Conservation (phyloP, 2,113 vertebrate species). For the Bostrychus sinensis region DNA sequence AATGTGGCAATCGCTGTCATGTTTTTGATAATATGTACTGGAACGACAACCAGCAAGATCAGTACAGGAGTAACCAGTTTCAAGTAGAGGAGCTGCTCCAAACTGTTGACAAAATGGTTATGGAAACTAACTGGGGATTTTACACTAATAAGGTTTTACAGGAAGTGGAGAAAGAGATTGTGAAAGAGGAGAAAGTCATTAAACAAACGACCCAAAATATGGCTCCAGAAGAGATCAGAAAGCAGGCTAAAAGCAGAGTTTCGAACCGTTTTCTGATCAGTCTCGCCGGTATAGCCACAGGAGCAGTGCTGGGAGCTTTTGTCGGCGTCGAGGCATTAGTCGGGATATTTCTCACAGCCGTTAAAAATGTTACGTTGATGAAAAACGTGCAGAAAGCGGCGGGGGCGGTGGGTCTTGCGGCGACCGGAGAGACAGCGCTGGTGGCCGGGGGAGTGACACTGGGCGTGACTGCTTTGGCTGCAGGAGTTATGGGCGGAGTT, state of each 20-base stretch:
- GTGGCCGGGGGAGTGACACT: not conserved
- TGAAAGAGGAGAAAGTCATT: not conserved
- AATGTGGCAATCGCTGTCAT: constrained; percentile 47
- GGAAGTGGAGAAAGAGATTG: constrained; percentile 6
- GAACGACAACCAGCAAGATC: constrained; percentile 1
- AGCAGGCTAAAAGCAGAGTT: constrained; percentile 63
- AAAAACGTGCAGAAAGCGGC: rapidly evolving
- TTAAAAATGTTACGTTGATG: rapidly evolving
- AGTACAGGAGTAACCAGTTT: constrained; percentile 41
- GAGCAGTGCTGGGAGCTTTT: constrained; percentile 40
- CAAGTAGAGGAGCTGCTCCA: constrained; percentile 40
- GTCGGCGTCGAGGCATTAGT: not conserved
- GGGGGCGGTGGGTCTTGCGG: rapidly evolving
- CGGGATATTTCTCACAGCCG: rapidly evolving
- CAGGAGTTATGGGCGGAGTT: not conserved
- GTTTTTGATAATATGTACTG: constrained; percentile 62
- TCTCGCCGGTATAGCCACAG: constrained; percentile 26
- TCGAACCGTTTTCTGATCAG: constrained; percentile 8
- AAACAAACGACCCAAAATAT: not conserved
- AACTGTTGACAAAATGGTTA: constrained; percentile 49
- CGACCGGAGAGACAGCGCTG: rapidly evolving
- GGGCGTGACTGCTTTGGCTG: rapidly evolving
- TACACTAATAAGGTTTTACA: constrained; percentile 27
- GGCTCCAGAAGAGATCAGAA: not conserved
- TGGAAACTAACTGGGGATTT: not conserved